These are phyloP conservation scores for Drosophila pachea DNA, from an alignment of 1,140 invertebrate genomes.

Conservation along the genomic window DNA sequence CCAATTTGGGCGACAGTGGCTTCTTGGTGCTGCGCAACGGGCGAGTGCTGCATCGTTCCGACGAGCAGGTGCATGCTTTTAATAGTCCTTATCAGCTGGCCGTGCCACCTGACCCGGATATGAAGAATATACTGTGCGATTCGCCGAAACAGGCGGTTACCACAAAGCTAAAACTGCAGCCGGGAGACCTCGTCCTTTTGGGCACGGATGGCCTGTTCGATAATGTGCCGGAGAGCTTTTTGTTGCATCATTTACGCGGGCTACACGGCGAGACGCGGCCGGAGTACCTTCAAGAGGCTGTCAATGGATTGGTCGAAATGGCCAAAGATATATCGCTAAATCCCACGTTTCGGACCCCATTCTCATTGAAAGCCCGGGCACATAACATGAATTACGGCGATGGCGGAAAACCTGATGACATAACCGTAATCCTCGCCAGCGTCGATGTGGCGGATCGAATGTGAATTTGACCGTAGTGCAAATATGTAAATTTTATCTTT, in stretches of 20 bases:
- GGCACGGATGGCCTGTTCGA: slow-evolving; percentile 62
- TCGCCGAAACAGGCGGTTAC: slow-evolving; percentile 31
- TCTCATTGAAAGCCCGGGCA: slow-evolving; percentile 38
- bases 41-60: slow-evolving; percentile 32
- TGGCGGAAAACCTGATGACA: slow-evolving; percentile 62
- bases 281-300: slow-evolving; percentile 32
- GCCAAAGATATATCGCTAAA: slow-evolving; percentile 35
- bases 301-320: slow-evolving; percentile 36
- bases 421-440: slow-evolving; percentile 56
- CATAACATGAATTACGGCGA: slow-evolving; percentile 14
- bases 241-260: slow-evolving; percentile 24
- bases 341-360: slow-evolving; percentile 36
- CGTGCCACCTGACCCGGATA: slow-evolving; percentile 11
- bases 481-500: background rate
- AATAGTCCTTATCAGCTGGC: slow-evolving; percentile 56
- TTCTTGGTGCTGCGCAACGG: slow-evolving; percentile 53
- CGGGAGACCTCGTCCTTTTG: slow-evolving; percentile 45
- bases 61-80: slow-evolving; percentile 48
- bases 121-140: slow-evolving; percentile 9
- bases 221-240: slow-evolving; percentile 50
- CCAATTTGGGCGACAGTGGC: slow-evolving; percentile 57
- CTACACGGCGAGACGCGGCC: slow-evolving; percentile 12
- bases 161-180: slow-evolving; percentile 19
- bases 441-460: slow-evolving; percentile 31
- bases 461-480: no score